Conservation (phyloP, 2,797 vertebrate genomes). For the Lophura swinhoii region DNA sequence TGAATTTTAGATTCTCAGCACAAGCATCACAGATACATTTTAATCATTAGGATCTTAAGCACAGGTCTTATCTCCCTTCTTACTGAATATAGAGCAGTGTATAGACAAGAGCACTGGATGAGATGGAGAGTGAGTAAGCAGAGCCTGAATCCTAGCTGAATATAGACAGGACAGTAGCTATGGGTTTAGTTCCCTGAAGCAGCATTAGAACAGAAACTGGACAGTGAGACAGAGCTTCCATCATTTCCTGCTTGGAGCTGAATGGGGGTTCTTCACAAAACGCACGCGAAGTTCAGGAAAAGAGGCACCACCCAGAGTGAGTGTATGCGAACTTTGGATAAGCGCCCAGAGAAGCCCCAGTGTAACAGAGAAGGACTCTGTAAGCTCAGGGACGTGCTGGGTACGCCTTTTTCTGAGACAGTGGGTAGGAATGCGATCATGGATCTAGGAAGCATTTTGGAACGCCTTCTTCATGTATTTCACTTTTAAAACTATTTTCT, state of each 20-base stretch:
- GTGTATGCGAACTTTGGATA: neutral
- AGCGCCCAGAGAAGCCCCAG: neutral
- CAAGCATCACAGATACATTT: neutral
- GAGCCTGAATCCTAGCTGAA: neutral
- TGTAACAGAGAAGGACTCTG: neutral
- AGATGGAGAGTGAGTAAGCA: neutral
- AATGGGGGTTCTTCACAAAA: neutral
- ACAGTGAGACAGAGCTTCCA: neutral
- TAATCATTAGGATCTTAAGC: neutral
- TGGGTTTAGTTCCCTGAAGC: neutral
- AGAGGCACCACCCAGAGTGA: neutral
- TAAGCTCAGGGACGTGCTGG: neutral
- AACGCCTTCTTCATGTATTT: neutral
- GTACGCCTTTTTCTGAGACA: neutral
- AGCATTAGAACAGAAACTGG: neutral
- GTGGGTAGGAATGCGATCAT: neutral
- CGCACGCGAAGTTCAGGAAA: neutral
- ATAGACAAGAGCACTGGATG: neutral
- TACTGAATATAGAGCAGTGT: neutral
- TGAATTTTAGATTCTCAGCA: neutral
- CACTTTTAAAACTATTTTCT: neutral
- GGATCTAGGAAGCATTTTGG: neutral
- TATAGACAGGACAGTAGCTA: neutral
- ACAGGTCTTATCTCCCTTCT: neutral
- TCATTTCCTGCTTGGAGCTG: rapidly evolving